These are phyloP conservation scores for Dreissena polymorpha DNA, from an alignment of 1,140 invertebrate genomes.

Conservation along the genomic window DNA sequence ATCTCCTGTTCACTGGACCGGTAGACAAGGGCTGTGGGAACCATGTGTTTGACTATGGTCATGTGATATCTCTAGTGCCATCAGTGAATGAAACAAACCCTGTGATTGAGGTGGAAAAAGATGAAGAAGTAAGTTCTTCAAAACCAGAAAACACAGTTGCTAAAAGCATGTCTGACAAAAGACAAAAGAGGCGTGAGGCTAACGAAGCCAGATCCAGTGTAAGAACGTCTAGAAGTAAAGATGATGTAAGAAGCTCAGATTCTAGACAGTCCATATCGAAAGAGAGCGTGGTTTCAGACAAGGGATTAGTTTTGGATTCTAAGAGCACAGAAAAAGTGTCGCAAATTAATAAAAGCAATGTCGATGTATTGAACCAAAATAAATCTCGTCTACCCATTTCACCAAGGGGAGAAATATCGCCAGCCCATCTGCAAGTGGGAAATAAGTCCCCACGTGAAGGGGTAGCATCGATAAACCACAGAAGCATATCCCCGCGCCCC, in stretches of 20 bases:
- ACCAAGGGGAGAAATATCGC: constrained; percentile 52
- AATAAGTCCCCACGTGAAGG: constrained; percentile 35
- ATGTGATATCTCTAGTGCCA: constrained; percentile 61
- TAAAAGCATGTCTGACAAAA: constrained; percentile 17
- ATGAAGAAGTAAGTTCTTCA: not conserved
- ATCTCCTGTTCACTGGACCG: constrained; percentile 73
- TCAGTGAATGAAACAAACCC: constrained; percentile 35
- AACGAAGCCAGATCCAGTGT: constrained; percentile 17
- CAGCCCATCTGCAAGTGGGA: constrained; percentile 26
- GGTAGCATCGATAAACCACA: constrained; percentile 6
- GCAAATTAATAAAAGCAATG: constrained; percentile 25
- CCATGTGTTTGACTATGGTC: constrained; percentile 78
- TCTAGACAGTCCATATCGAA: not conserved
- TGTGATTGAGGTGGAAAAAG: constrained; percentile 32
- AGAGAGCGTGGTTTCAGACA: no score
- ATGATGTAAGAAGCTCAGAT: not conserved
- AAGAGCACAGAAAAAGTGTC: constrained; percentile 5
- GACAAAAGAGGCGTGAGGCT: constrained; percentile 9
- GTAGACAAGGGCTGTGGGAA: constrained; percentile 80
- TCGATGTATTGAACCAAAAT: not conserved
- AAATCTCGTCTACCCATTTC: constrained; percentile 36
- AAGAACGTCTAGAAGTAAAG: constrained; percentile 15
- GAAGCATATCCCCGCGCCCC: constrained; percentile 40
- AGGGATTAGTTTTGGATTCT: not conserved
- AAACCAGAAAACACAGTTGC: not conserved